Percentiles rank a stretch among this genome's conserved stretches.
Conservation (phyloP, 2,888 invertebrate genomes). For the Steinernema hermaphroditum region DNA sequence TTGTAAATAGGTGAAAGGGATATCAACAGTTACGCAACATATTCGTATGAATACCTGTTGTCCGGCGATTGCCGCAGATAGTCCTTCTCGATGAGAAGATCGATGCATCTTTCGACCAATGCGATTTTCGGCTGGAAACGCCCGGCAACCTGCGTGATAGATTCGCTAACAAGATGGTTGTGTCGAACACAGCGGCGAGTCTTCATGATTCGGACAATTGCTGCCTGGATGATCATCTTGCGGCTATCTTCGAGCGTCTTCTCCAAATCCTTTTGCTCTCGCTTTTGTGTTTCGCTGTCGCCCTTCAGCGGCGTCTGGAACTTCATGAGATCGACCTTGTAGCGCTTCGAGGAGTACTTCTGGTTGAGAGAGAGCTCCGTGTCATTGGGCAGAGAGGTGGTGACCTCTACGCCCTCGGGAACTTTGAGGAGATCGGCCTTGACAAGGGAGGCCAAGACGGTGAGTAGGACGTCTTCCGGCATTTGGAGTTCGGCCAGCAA, state of each 20-base stretch:
- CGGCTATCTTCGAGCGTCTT: conserved; percentile 98
- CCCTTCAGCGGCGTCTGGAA: neutral
- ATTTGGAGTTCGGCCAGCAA: neutral
- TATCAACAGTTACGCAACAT: conserved; percentile 43
- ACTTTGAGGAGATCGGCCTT: neutral
- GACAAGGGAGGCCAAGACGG: neutral
- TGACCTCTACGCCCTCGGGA: neutral
- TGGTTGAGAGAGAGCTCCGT: neutral
- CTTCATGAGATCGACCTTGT: neutral
- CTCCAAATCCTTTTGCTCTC: conserved; percentile 93
- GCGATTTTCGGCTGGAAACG: conserved; percentile 73
- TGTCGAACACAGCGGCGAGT: conserved; percentile 89
- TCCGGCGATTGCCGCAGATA: conserved; percentile 45
- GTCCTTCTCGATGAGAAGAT: conserved; percentile 98
- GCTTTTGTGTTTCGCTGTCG: conserved; percentile 72
- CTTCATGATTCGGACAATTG: conserved; percentile 81
- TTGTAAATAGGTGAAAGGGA: no score
- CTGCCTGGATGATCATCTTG: conserved; percentile 82
- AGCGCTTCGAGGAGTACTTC: neutral
- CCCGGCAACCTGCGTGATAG: conserved; percentile 88
- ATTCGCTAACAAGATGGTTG: conserved; percentile 91
- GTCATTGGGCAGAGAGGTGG: neutral
- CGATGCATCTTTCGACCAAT: conserved; percentile 91
- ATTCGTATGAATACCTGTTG: conserved; percentile 46
- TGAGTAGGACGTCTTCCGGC: neutral